Conservation (phyloP, 2,888 invertebrate genomes). For the Leptothorax acervorum region DNA sequence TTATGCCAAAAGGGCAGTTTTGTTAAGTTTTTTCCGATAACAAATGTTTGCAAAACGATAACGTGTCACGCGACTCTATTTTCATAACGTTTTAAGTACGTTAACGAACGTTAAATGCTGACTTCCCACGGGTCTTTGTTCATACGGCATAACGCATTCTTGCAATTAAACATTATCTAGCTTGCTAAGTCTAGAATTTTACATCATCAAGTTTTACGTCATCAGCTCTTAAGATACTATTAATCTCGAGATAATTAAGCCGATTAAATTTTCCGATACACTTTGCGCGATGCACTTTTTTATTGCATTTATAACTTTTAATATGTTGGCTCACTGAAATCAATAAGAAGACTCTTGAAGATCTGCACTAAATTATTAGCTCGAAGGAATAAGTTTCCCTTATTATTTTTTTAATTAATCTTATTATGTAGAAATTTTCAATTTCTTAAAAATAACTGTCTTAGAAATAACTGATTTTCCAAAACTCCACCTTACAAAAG, state of each 20-base stretch:
- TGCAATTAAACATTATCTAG: conserved; percentile 11
- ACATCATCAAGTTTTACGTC: conserved; percentile 1
- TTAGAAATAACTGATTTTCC: not conserved
- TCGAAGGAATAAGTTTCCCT: not conserved
- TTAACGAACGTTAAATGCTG: conserved; percentile 58
- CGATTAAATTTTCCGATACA: not conserved
- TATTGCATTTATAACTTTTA: not conserved
- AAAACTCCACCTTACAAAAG: not conserved
- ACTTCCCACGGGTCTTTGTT: conserved; percentile 19
- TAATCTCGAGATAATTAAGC: not conserved
- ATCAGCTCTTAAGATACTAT: not conserved
- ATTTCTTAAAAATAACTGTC: not conserved
- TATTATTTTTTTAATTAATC: not conserved
- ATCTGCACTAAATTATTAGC: not conserved
- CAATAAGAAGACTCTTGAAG: no score
- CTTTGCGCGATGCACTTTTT: not conserved
- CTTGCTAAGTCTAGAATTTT: not conserved
- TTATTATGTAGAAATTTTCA: not conserved
- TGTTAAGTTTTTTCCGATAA: conserved; percentile 52
- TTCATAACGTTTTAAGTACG: conserved; percentile 37
- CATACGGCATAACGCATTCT: not conserved
- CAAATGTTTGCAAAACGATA: conserved; percentile 60
- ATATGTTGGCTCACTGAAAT: no score
- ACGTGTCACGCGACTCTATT: conserved; percentile 61
- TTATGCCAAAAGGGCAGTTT: conserved; percentile 10